Percentiles rank a stretch among this genome's conserved stretches.
These are phyloP conservation scores for Serilophus lunatus DNA, from an alignment of 2,113 vertebrate genomes.

Conservation along the genomic window DNA sequence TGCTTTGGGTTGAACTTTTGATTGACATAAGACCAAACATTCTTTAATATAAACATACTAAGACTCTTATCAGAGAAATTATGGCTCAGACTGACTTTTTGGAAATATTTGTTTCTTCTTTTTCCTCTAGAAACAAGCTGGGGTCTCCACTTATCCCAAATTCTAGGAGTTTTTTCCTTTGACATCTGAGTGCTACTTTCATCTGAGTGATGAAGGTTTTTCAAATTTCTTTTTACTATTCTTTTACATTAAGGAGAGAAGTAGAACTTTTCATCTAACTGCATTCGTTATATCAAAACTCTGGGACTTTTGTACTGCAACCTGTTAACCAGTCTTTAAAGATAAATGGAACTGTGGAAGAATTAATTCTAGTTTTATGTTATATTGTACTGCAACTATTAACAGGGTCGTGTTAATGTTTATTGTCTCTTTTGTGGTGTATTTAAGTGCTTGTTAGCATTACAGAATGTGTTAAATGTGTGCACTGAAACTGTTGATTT, in stretches of 20 bases:
- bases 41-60: background rate
- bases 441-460: background rate
- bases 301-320: background rate
- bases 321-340: background rate
- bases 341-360: background rate
- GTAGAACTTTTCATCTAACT: background rate
- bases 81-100: background rate
- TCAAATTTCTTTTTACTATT: background rate
- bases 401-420: background rate
- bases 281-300: background rate
- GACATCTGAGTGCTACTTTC: background rate
- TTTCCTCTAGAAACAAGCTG: background rate
- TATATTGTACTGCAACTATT: background rate
- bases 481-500: background rate
- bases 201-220: background rate
- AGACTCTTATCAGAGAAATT: background rate
- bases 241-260: background rate
- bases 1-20: background rate
- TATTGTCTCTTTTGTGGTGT: background rate
- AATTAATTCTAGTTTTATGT: background rate
- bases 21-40: background rate
- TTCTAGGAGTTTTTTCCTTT: background rate
- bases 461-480: background rate
- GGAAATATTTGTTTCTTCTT: background rate
- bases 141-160: background rate